Evolutionary conservation across 2,888 invertebrate species (phyloP).

Genomic region (Pyrrhia umbra): DNA sequence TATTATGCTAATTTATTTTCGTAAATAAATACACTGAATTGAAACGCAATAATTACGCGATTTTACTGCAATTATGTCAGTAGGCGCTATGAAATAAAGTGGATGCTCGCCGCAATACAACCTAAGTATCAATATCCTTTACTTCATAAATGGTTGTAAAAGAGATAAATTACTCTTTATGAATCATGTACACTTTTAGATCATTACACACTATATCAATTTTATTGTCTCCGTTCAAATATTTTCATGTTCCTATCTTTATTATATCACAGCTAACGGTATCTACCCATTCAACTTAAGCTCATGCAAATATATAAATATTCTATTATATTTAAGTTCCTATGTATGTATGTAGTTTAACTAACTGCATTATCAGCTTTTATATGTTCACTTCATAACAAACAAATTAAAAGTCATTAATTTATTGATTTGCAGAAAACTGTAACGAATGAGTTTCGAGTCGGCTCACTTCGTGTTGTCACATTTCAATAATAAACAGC

Average conservation of each 20-base stretch:
- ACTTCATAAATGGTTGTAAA: conserved; percentile 8
- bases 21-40: not conserved
- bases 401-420: no score
- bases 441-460: conserved; percentile 4
- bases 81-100: conserved; percentile 26
- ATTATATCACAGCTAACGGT: no score
- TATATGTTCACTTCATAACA: no score
- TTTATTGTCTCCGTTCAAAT: conserved; percentile 7
- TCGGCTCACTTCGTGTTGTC: conserved; percentile 18
- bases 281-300: no score
- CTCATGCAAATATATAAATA: no score
- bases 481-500: conserved; percentile 48
- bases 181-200: not conserved
- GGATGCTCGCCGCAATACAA: conserved; percentile 37
- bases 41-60: conserved; percentile 3
- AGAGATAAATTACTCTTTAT: conserved; percentile 8
- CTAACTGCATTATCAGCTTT: no score
- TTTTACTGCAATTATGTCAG: conserved; percentile 37
- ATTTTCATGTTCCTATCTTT: no score
- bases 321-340: no score
- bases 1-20: conserved; percentile 7
- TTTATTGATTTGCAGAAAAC: not conserved
- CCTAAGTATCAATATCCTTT: conserved; percentile 35
- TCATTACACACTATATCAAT: conserved; percentile 5
- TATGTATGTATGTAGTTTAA: no score